A percentile compares a stretch with the other conserved stretches of the same genome.
These are phyloP conservation scores for Crossaster papposus DNA, from an alignment of 53 echinoderm and acorn worm species.

Conservation along the genomic window DNA sequence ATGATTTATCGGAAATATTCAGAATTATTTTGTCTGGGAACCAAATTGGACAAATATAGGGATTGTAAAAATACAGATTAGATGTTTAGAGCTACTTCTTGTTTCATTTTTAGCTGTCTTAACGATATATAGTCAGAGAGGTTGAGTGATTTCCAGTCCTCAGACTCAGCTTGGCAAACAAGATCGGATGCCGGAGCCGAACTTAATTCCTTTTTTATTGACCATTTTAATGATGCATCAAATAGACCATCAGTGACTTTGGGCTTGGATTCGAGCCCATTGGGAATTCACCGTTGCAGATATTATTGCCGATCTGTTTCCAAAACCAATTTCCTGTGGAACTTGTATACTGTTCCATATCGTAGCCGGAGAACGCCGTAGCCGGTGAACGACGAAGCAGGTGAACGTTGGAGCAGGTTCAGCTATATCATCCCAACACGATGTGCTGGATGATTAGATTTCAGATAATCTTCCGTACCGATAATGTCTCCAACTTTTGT, in stretches of 20 bases:
- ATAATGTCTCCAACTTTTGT: no score
- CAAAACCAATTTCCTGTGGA: conserved; percentile 17
- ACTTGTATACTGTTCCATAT: not conserved
- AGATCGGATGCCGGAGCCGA: not conserved
- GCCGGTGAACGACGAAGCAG: not conserved
- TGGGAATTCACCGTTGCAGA: not conserved
- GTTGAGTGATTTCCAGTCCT: not conserved
- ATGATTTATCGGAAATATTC: no score
- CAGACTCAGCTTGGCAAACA: not conserved
- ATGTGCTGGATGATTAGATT: not conserved
- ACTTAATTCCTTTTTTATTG: conserved; percentile 19
- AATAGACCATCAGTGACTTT: conserved; percentile 2
- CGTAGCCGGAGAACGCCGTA: not conserved
- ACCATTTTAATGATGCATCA: conserved; percentile 15
- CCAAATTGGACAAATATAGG: no score
- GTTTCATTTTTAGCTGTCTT: not conserved
- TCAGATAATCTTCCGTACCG: no score
- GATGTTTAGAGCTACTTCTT: not conserved
- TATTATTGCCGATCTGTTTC: conserved; percentile 19
- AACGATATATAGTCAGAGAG: not conserved
- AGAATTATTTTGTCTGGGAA: no score
- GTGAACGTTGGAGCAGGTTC: not conserved
- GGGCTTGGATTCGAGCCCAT: not conserved
- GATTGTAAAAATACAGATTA: no score
- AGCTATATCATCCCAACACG: not conserved